Base-by-base conservation (phyloP, 2,113 vertebrate species). In the Parus major region DNA sequence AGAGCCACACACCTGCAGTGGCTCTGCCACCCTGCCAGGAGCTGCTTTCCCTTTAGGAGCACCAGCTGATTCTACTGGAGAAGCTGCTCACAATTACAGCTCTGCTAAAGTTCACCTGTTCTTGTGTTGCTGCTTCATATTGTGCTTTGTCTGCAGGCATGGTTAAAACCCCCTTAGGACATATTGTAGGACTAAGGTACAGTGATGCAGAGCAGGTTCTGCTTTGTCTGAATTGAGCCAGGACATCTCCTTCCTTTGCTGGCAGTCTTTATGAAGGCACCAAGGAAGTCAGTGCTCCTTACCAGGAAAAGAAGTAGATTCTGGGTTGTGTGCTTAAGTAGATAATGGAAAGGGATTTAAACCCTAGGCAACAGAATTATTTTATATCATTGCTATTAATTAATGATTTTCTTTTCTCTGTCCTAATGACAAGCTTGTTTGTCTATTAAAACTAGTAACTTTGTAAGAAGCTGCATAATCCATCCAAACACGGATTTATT, bases 1-100 rank as follows among this genome's bases (percentile, higher is more conserved):
- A 2, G 28, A 69, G 46, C 59, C 63, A 28, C 0, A 0, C 0
- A 1, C 33, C 44, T 60, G 55, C 80, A 71, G n/a, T n/a, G 55
- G 5, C 50, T 73, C n/a, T 70, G 71, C 68, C 41, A 23, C 18
- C 24, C 16, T 53, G 8, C 36, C 2, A 1, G 15, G 31, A 0
- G 0, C 46, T 69, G 23, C 44, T 66, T 76, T 64, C 53, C 13
- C 1, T 57, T 72, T 27, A 53, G 65, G n/a, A 90, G 55, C 73
- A 65, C n/a, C 47, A 39, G 29, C 63, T 60, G 21, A 24, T 10
- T 8, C 27, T 86, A 31, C 65, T 91, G 69, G 69, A 46, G 60
- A 63, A 73, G 73, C 70, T 75, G 57, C 15, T 60, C 64, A 33
- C 21, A 75, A 47, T 39, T 46, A 21, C 42, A 82, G 49, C 55